Evolutionary conservation across 2,797 vertebrate genomes (phyloP).

Genomic region (Gobionotothen gibberifrons): DNA sequence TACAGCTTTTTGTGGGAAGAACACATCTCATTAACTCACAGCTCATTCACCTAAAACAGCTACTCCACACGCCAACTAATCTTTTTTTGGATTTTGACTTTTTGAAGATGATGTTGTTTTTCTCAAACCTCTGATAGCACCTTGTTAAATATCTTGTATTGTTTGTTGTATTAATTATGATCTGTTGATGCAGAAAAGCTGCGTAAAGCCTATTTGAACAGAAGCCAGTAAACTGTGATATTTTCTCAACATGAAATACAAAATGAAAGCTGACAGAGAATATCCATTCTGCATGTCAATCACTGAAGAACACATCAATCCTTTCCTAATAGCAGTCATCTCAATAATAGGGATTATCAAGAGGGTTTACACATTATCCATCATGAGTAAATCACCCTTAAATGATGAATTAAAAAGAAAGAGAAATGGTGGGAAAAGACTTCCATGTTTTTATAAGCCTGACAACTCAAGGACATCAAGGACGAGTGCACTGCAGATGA

Average conservation of each 20-base stretch:
- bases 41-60: slow-evolving; percentile 18
- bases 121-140: background rate
- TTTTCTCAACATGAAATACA: background rate
- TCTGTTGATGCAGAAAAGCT: background rate
- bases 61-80: background rate
- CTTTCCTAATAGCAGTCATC: slow-evolving; percentile 14
- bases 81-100: background rate
- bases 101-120: background rate
- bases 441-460: slow-evolving; percentile 1
- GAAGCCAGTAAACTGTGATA: background rate
- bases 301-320: slow-evolving; percentile 6
- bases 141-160: background rate
- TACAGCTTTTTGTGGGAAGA: background rate
- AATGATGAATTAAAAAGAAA: background rate
- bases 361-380: background rate
- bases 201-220: slow-evolving; percentile 1
- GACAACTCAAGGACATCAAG: slow-evolving; percentile 2
- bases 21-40: slow-evolving; percentile 17
- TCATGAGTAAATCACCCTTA: background rate
- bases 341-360: slow-evolving; percentile 3
- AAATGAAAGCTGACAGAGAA: slow-evolving; percentile 20
- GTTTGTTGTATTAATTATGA: background rate
- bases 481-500: background rate
- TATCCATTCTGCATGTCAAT: slow-evolving; percentile 2
- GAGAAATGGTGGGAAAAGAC: background rate